Evolutionary conservation across 2,888 invertebrate species (phyloP).

Genomic region (Parnassius apollo): DNA sequence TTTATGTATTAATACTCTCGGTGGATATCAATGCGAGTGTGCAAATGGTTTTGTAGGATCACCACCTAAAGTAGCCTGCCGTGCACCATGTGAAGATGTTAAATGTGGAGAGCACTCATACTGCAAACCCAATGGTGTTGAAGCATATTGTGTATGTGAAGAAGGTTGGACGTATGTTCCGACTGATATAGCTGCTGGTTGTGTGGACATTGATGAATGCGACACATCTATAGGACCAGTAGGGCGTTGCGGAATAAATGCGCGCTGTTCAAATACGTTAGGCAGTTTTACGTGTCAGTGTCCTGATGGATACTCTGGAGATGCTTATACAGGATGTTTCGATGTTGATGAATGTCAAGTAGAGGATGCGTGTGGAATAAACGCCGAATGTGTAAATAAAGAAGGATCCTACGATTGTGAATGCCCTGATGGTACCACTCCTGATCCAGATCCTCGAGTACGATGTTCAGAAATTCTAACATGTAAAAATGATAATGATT

Average conservation of each 20-base stretch:
- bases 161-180: conserved; percentile 97
- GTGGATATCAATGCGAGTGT: conserved; percentile 91
- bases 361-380: conserved; percentile 87
- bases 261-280: conserved; percentile 89
- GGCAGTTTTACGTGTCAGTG: conserved; percentile 92
- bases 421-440: conserved; percentile 90
- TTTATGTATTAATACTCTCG: conserved; percentile 88
- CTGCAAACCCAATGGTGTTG: conserved; percentile 93
- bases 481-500: conserved; percentile 87
- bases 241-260: conserved; percentile 91
- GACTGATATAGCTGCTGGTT: conserved; percentile 92
- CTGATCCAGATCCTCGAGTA: conserved; percentile 91
- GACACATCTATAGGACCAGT: conserved; percentile 86
- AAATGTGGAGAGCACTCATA: conserved; percentile 93
- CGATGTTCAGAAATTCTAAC: conserved; percentile 91
- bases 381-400: conserved; percentile 89
- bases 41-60: conserved; percentile 90
- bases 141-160: conserved; percentile 95
- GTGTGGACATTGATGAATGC: conserved; percentile 96
- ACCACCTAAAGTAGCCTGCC: conserved; percentile 89
- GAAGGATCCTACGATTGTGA: conserved; percentile 89
- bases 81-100: conserved; percentile 95
- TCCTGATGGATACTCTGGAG: conserved; percentile 91
- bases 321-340: conserved; percentile 89
- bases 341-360: conserved; percentile 92